These are phyloP conservation scores for Synanthedon myopaeformis DNA, from an alignment of 2,888 invertebrate genomes.

Conservation along the genomic window DNA sequence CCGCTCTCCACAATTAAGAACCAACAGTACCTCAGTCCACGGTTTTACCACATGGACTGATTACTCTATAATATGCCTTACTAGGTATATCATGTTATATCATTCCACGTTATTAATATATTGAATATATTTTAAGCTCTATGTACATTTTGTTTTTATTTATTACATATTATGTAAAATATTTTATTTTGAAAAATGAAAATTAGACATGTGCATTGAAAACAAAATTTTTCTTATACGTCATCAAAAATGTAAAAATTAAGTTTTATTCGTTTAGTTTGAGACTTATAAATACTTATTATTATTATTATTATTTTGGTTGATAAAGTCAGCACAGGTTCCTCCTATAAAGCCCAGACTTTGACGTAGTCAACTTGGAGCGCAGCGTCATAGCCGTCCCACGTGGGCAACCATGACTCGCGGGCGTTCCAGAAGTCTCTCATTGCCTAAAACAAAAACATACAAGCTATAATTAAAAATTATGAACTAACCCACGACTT, in stretches of 20 bases:
- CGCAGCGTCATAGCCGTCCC: constrained; percentile 71
- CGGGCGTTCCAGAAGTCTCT: constrained; percentile 74
- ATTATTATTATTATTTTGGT: neutral
- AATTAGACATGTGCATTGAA: too few species aligned
- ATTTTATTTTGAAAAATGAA: too few species aligned
- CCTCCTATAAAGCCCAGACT: constrained; percentile 70
- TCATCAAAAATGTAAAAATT: too few species aligned
- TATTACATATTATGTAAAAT: too few species aligned
- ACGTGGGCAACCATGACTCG: constrained; percentile 68
- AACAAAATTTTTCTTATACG: too few species aligned
- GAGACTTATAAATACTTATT: too few species aligned
- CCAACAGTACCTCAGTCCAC: constrained; percentile 61
- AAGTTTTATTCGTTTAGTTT: too few species aligned
- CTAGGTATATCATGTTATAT: neutral
- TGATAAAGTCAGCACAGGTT: neutral
- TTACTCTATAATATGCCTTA: neutral
- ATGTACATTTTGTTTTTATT: too few species aligned
- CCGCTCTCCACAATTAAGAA: constrained; percentile 47
- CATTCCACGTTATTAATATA: neutral
- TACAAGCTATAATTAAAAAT: too few species aligned
- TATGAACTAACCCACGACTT: too few species aligned
- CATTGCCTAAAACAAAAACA: constrained; percentile 38
- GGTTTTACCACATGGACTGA: constrained; percentile 71
- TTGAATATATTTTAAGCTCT: neutral
- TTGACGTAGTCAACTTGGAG: constrained; percentile 76